Percentiles rank a stretch among this genome's conserved stretches.
phyloP scores from a whole-genome alignment of 1,140 invertebrate species.

The Mycetomoellerius zeteki region DNA sequence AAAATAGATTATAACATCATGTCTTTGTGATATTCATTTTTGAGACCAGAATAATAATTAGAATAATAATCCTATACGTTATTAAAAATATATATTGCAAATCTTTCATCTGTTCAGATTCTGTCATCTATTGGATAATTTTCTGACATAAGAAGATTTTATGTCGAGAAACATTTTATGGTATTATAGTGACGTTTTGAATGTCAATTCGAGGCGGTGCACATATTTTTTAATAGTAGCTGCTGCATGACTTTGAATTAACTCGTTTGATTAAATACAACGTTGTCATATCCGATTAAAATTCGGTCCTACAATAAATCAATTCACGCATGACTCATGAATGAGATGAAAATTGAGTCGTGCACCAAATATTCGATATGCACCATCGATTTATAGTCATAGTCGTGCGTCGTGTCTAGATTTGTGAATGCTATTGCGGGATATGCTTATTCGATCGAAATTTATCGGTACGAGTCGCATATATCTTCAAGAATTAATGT shows the following conservation, averaged over 20 bases:
- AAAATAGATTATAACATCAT: background rate
- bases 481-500: conserved; percentile 44
- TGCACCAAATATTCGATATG: background rate
- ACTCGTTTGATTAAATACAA: background rate
- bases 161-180: too few relatives aligned
- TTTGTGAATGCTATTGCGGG: background rate
- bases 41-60: background rate
- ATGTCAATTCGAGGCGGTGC: too few relatives aligned
- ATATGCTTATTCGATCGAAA: conserved; percentile 5
- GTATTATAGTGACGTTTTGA: too few relatives aligned
- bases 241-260: background rate
- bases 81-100: background rate
- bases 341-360: conserved; percentile 42
- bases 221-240: background rate
- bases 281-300: background rate
- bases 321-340: background rate
- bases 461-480: conserved; percentile 12
- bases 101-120: background rate
- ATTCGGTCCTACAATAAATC: conserved; percentile 1
- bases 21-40: background rate
- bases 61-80: background rate
- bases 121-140: too few relatives aligned
- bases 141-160: too few relatives aligned
- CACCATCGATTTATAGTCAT: background rate
- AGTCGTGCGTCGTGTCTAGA: background rate